Percentiles rank a stretch among this genome's conserved stretches.
These are phyloP conservation scores for Nestor notabilis DNA, from an alignment of 2,113 vertebrate species.

Conservation along the genomic window DNA sequence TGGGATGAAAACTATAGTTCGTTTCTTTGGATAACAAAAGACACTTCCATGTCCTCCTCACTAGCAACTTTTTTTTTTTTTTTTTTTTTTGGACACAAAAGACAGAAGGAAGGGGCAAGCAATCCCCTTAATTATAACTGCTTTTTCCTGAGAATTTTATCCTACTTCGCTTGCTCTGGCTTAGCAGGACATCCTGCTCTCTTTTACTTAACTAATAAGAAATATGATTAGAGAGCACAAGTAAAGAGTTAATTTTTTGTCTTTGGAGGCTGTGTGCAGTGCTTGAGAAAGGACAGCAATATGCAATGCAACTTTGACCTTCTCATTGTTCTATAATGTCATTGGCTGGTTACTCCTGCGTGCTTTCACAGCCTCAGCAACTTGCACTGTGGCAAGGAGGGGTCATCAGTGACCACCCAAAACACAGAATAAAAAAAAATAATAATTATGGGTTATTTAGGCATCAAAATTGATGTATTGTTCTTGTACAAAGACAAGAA, in stretches of 20 bases:
- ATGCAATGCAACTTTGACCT: slow-evolving; percentile 29
- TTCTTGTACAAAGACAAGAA: background rate
- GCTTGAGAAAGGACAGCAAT: slow-evolving; percentile 35
- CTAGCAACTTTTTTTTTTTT: slow-evolving; percentile 45
- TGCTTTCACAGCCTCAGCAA: slow-evolving; percentile 33
- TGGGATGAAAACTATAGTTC: slow-evolving; percentile 72
- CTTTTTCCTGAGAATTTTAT: slow-evolving; percentile 11
- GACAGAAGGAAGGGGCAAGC: slow-evolving; percentile 28
- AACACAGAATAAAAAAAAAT: background rate
- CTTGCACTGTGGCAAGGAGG: slow-evolving; percentile 1
- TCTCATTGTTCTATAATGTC: slow-evolving; percentile 44
- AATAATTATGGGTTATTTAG: background rate
- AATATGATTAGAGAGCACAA: background rate
- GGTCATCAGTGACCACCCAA: slow-evolving; percentile 34
- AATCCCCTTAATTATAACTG: slow-evolving; percentile 49
- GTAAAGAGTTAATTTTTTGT: slow-evolving; percentile 67
- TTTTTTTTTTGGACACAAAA: slow-evolving; percentile 9
- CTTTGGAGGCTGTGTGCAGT: background rate
- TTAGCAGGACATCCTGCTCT: slow-evolving; percentile 20
- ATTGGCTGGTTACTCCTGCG: slow-evolving; percentile 17
- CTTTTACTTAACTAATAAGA: slow-evolving; percentile 13
- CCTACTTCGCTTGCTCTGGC: background rate
- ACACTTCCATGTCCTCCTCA: slow-evolving; percentile 65
- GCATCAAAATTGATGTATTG: background rate
- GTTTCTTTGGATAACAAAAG: slow-evolving; percentile 75